Base-by-base conservation (phyloP, 2,888 invertebrate species). In the Calameuta idolon region DNA sequence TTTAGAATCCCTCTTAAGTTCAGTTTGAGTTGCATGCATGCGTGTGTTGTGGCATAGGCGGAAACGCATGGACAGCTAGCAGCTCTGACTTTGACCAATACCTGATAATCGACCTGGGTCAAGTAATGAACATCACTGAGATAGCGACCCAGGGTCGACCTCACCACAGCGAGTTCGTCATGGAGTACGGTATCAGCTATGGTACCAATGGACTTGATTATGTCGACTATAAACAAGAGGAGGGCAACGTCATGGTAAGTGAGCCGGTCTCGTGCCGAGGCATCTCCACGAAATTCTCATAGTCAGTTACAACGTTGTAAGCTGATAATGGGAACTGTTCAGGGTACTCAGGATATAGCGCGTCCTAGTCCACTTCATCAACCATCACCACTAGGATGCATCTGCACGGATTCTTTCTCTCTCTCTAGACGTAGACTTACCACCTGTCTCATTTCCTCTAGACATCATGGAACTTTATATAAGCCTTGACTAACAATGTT, bases 101-200 rank as follows among this genome's bases (percentile, higher is more conserved):
- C 92, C 94, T 99, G 87, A 95, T 96, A 83, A 94, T 99, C 90
- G 98, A 99, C 93, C 93, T 99, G 92, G 97, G 97, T 80, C 93
- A 94, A 87, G 94, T 96, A 85, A 97, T 95, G 94, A 98, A 98
- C 92, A 94, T 99, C 85, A 98, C 98, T 69, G 94, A 96, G 83
- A 96, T 98, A 79, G 96, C 96, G 84, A 97, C 98, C 35, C 97
- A 97, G 92, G 99, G 99, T 84, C 95, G 98, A 79, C 95, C 97
- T 3, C 96, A 97, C 89, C 96, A 97, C 82, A 95, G 95, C 87
- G 98, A 99, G 92, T 99, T 95, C 93, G 97, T 99, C 79, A 96
- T 96, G 92, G 98, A 99, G 92, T 99, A 96, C 92, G 95, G 96
- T 90, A 95, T 99, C 90, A 97, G 97, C 92, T 99, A 97, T 92